These are phyloP conservation scores for Cerceris ruficornis DNA, from an alignment of 2,888 invertebrate species.

Conservation along the genomic window DNA sequence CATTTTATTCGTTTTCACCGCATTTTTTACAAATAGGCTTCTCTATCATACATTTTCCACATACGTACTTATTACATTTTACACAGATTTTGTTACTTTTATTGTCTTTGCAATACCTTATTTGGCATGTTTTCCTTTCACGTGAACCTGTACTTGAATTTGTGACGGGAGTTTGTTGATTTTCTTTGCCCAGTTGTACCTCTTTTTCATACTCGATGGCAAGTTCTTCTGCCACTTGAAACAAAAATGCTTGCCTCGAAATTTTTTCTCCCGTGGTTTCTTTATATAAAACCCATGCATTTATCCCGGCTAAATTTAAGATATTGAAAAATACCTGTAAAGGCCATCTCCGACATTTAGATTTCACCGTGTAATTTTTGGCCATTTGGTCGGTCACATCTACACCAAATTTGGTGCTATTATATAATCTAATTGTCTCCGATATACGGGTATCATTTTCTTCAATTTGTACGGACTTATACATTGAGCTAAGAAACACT, in stretches of 20 bases:
- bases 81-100: neutral
- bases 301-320: neutral
- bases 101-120: neutral
- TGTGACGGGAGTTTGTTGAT: neutral
- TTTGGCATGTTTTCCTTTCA: neutral
- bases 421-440: no score
- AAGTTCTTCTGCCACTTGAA: neutral
- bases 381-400: no score
- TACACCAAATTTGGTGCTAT: no score
- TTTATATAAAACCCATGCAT: constrained; percentile 1
- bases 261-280: neutral
- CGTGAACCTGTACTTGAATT: neutral
- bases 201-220: neutral
- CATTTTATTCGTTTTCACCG: neutral
- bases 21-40: neutral
- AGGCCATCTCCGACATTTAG: neutral
- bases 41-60: neutral
- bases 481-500: constrained; percentile 31
- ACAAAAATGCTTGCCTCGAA: neutral
- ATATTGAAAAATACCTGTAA: neutral
- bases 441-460: constrained; percentile 27
- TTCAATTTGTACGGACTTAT: constrained; percentile 29
- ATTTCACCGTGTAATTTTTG: no score
- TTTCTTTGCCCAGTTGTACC: constrained; percentile 6
- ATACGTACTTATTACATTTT: neutral